Evolutionary conservation across 2,797 vertebrate genomes (phyloP), one percentile per base, ranked within the genome.

Genomic region (Anolis apletophallus): DNA sequence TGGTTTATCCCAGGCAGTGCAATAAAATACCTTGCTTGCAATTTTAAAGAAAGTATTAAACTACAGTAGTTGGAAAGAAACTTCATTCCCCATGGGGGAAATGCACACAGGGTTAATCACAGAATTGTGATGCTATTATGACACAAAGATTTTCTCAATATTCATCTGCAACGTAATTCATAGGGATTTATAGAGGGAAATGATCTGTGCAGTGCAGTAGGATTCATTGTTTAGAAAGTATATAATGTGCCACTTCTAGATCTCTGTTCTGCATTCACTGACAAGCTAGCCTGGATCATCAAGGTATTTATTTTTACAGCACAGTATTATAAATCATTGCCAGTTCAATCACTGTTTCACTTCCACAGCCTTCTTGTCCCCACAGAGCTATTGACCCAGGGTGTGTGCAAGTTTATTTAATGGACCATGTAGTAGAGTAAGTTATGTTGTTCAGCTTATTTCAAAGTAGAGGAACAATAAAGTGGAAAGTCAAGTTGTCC

Each of bases 141-240:
- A 84, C 0, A 71, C 64, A 88, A 90, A 36, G 57, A 57, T 91
- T 91, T 89, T 90, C 87, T 89, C 77, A 86, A 81, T 78, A 86
- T 55, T 34, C 75, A 88, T 86, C 85, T 87, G 78, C 83, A 94
- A 86, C 89, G 90, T 71, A 85, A 88, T 91, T 91, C 80, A 85
- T 76, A 67, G 84, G 52, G 13, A 40, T 83, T 88, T 83, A 77
- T 76, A 90, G 57, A 54, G 87, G 73, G 87, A 67, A 0, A 61
- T 75, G 88, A 57, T 34, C 83, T 82, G 40, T 64, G 71, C 72
- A 73, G 88, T 85, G 29, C 85, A 90, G 74, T 78, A 87, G 6
- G 57, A 61, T 81, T 87, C 85, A 85, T 32, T 68, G 80, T 87
- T 93, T 92, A 84, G 86, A 93, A 91, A 91, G 80, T 86, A 61